Evolutionary conservation across 2,113 vertebrate genomes (phyloP), one percentile per base, ranked within the genome.

Genomic region (Urocitellus parryii): DNA sequence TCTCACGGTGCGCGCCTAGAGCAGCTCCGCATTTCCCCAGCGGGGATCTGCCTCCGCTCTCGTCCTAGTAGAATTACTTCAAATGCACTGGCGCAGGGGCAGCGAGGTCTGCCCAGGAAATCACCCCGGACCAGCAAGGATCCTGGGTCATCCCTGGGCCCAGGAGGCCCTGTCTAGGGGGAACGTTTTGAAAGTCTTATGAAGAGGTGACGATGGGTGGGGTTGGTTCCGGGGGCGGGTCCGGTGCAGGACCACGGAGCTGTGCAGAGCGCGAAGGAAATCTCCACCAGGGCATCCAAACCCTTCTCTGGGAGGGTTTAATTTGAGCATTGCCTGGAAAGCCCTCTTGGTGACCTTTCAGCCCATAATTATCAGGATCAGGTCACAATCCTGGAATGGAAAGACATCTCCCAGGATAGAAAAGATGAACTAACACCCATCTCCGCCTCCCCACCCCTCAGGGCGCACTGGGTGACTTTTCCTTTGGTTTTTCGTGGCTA

Each of bases 211-310:
- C 11, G 53, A 39, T 0, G 1, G 81, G 70, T 0, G 1, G 32
- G 27, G 18, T 18, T 25, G 74, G 24, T 12, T 80, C 25, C 10
- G 20, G 1, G 0, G 32, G 34, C 12, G 3, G 13, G 22, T 37
- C 24, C 16, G 13, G 56, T 0, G 0, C 11, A n/a, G 45, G 42
- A 65, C 11, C 48, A 10, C 18, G 2, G 2, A 53, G 58, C 3
- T 61, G 16, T 0, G 0, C 45, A 0, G 45, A 83, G 27, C 2
- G 24, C 22, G 3, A 0, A 0, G 4, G 89, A n/a, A 53, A 27
- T 8, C 67, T 58, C 90, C 9, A 3, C 0, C 3, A 80, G 81
- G 39, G 24, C 6, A 17, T 9, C 42, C 5, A 22, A 32, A 17
- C 8, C 42, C 1, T 12, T 56, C 73, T 42, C 56, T 2, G 6